phyloP scores from a whole-genome alignment of 2,113 vertebrate genomes.

The Stomatorhinus ivindoensis region DNA sequence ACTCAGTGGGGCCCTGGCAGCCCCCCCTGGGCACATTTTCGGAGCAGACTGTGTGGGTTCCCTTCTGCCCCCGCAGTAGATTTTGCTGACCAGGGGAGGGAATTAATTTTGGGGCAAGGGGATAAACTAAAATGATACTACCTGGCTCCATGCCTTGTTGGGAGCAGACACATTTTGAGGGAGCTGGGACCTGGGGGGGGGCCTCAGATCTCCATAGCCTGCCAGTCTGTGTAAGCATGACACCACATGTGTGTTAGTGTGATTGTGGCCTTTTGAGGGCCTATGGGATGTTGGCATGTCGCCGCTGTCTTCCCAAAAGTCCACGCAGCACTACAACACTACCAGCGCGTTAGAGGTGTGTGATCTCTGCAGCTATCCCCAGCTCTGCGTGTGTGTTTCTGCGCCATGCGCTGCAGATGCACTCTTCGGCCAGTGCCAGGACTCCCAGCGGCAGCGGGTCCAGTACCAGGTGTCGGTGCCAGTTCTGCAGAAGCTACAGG shows the following conservation, averaged over 20 bases:
- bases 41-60: not conserved
- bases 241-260: not conserved
- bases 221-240: not conserved
- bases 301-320: not conserved
- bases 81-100: not conserved
- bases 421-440: slow-evolving; percentile 84
- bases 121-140: not conserved
- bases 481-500: slow-evolving; percentile 76
- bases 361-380: not conserved
- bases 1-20: not conserved
- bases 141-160: not conserved
- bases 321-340: not conserved
- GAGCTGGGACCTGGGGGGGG: not conserved
- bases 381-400: slow-evolving; percentile 12
- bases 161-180: not conserved
- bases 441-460: slow-evolving; percentile 58
- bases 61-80: not conserved
- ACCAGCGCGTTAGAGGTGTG: slow-evolving; percentile 2
- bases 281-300: not conserved
- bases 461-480: slow-evolving; percentile 77
- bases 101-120: not conserved
- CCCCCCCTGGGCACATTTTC: not conserved
- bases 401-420: slow-evolving; percentile 66
- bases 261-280: not conserved
- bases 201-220: not conserved